Conservation (phyloP, 2,113 vertebrate genomes). For the Phyllostomus hastatus region DNA sequence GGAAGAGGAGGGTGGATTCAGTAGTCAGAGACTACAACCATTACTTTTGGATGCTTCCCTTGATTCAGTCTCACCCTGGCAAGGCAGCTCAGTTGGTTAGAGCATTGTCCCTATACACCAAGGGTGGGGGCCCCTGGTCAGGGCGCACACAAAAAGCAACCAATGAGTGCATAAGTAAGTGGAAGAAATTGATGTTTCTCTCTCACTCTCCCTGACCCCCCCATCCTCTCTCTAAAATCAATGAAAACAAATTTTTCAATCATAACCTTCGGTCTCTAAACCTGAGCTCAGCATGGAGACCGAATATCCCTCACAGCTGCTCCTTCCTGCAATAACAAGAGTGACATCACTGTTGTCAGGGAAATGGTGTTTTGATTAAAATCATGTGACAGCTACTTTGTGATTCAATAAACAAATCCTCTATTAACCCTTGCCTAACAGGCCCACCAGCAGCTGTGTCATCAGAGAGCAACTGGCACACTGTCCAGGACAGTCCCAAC, state of each 20-base stretch:
- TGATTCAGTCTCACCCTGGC: slow-evolving; percentile 28
- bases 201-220: no score
- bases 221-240: no score
- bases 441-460: background rate
- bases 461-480: background rate
- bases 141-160: no score
- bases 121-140: no score
- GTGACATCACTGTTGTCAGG: slow-evolving; percentile 79
- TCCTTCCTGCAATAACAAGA: slow-evolving; percentile 77
- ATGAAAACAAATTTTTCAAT: no score
- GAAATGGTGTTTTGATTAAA: slow-evolving; percentile 79
- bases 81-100: no score
- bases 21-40: background rate
- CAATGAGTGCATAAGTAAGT: no score
- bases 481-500: background rate
- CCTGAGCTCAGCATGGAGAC: slow-evolving; percentile 49
- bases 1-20: background rate
- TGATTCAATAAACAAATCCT: slow-evolving; percentile 72
- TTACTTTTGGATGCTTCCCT: slow-evolving; percentile 47
- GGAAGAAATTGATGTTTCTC: no score
- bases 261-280: slow-evolving; percentile 38
- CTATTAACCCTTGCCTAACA: slow-evolving; percentile 58
- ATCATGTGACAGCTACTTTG: slow-evolving; percentile 72
- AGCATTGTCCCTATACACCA: no score
- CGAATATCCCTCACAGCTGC: slow-evolving; percentile 74